A percentile compares a stretch with the other conserved stretches of the same genome.
Evolutionary conservation across 2,888 invertebrate species (phyloP).

Genomic region (Tipula helvola): DNA sequence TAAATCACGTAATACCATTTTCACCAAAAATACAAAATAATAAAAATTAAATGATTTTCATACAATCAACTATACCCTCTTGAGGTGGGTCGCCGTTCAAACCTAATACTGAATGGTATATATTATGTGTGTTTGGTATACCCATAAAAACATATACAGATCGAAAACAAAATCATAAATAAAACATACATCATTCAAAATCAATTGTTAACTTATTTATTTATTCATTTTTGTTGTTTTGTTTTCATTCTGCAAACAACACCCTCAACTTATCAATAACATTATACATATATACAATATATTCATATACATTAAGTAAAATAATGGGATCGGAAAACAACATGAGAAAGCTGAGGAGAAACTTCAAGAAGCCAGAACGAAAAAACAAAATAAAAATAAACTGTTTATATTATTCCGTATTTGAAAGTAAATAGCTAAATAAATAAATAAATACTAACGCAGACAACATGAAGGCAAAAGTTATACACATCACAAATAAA

Average conservation of each 20-base stretch:
- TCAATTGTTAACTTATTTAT: background rate
- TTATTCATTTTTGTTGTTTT: background rate
- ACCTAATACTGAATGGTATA: background rate
- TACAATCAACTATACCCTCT: background rate
- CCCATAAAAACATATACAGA: background rate
- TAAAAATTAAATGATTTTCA: background rate
- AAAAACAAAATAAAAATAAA: background rate
- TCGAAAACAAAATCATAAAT: background rate
- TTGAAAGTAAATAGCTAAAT: background rate
- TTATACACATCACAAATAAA: background rate
- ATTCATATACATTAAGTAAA: background rate
- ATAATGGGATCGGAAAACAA: background rate
- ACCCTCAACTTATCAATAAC: background rate
- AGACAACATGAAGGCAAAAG: background rate
- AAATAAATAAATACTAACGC: background rate
- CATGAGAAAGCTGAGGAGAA: background rate
- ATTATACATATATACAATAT: background rate
- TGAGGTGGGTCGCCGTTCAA: background rate
- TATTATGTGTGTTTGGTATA: background rate
- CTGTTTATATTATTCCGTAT: background rate
- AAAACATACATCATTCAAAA: background rate
- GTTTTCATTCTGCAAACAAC: background rate
- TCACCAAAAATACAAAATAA: background rate
- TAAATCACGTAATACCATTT: background rate
- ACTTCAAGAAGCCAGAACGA: background rate